Base-by-base conservation (phyloP, 2,797 vertebrate genomes). In the Chaunax sp. region DNA sequence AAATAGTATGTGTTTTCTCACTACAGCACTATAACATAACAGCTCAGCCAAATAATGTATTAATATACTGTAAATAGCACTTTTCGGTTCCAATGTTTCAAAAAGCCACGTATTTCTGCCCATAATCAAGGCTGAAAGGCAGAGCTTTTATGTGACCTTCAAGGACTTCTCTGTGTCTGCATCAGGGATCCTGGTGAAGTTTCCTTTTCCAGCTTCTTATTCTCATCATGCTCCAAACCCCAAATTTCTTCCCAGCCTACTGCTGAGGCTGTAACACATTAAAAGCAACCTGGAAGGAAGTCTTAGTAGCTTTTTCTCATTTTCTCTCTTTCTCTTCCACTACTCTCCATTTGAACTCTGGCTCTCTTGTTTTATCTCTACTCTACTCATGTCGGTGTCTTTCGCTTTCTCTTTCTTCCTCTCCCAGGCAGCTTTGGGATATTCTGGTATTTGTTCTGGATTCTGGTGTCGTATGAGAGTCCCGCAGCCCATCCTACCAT, bases 371-470 rank as follows among this genome's bases (percentile, higher is more conserved):
- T 63, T 0, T 51, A 12, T 40, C 18, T 26, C 7, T 4, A 4
- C 45, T 13, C 19, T 37, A 35, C 37, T 19, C 8, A 5, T 45
- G 9, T 18, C 47, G 25, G 19, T 58, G 15, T 43, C n/a, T 54
- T 30, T 58, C 30, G 22, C 9, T 14, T 13, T 51, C 10, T 43
- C 13, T 37, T 23, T 62, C 47, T 26, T 54, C 75, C 64, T 77
- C 63, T 75, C 83, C 51, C 68, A 99, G 97, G 97, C 83, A 94
- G 94, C 62, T 95, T 98, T 90, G 97, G 97, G 65, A 94, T 98
- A 84, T 90, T 98, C 70, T 99, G 97, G 97, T 99, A 98, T 81
- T 87, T 98, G 90, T 98, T 99, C 92, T 99, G 97, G 97, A 83
- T 99, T 89, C 90, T 98, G 89, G 96, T 99, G 82, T 98, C 97